Base-by-base conservation (phyloP, 2,113 vertebrate species). In the Paradoxurus hermaphroditus region DNA sequence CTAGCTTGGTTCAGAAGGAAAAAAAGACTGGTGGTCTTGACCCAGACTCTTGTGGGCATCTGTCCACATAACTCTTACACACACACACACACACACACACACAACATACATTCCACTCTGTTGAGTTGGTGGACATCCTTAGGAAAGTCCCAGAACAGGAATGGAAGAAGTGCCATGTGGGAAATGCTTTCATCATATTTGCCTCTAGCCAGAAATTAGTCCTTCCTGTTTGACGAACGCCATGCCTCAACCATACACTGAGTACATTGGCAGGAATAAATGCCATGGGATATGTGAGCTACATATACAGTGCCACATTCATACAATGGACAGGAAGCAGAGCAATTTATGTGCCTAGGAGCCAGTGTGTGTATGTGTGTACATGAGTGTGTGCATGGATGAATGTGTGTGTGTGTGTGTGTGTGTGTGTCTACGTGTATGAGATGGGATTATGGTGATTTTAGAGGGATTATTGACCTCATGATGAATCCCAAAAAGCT, bases 1-100 rank as follows among this genome's bases (percentile, higher is more conserved):
- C 84, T 77, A 18, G 86, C 86, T 90, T 79, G 86, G 49, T 88
- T 95, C 89, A 83, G 86, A 95, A 92, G 68, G 44, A 86, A 89
- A 94, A 77, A 78, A 79, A 94, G 1, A 1, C 51, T 63, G 34
- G 46, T 36, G 85, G 86, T 94, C 86, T 94, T 83, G 34, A 89
- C 68, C 18, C 53, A 31, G 51, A 9, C 73, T 44, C 53, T 0
- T 0, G 14, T 49, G 68, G 73, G 95, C 75, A 39, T 56, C 27
- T 63, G 31, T 88, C 94, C 95, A 23, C 0, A 0, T 89, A 39
- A 21, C 25, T 44, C 39, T 27, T 29, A 86, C 4, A 70, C 6
- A 59, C 16, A 31, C 51, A 36, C 49, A 15, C 27, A 44, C 41
- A 36, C 29, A n/a, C 21, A 25, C 4, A 10, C 10, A 62, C 18